Conservation (phyloP, 2,797 vertebrate genomes). For the Danio kyathit region DNA sequence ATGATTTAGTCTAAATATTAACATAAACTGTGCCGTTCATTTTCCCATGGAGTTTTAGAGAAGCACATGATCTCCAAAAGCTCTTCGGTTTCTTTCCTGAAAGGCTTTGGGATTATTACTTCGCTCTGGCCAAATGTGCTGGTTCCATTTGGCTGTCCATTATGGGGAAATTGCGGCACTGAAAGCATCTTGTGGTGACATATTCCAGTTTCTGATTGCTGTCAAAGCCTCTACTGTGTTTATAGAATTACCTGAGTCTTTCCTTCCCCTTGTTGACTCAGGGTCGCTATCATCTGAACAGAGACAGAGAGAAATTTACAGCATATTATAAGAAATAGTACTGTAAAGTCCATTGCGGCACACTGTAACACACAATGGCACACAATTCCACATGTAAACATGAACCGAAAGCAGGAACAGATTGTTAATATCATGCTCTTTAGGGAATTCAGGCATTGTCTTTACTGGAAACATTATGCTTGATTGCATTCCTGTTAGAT, state of each 20-base stretch:
- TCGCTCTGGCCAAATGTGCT: constrained; percentile 29
- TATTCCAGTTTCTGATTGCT: constrained; percentile 7
- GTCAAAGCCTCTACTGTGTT: constrained; percentile 52
- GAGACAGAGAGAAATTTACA: constrained; percentile 85
- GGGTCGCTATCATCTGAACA: constrained; percentile 94
- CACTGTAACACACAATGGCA: constrained; percentile 54
- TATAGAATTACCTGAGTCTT: constrained; percentile 95
- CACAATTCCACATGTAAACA: constrained; percentile 67
- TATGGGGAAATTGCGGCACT: constrained; percentile 45
- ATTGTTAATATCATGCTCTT: constrained; percentile 34
- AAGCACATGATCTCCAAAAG: constrained; percentile 55
- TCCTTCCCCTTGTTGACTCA: constrained; percentile 88
- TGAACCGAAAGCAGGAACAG: constrained; percentile 50
- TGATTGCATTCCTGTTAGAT: not conserved
- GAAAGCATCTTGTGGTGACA: not conserved
- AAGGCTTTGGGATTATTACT: constrained; percentile 25
- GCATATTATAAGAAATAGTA: constrained; percentile 81
- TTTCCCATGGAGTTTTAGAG: constrained; percentile 55
- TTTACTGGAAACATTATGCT: constrained; percentile 8
- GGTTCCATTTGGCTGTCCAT: constrained; percentile 41
- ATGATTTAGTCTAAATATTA: not conserved
- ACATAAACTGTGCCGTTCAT: constrained; percentile 34
- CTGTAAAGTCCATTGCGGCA: constrained; percentile 76
- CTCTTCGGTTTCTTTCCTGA: constrained; percentile 42
- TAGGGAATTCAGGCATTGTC: constrained; percentile 55